A percentile compares a stretch with the other conserved stretches of the same genome.
Conservation (phyloP, 2,888 invertebrate genomes). For the Cephus spinipes region DNA sequence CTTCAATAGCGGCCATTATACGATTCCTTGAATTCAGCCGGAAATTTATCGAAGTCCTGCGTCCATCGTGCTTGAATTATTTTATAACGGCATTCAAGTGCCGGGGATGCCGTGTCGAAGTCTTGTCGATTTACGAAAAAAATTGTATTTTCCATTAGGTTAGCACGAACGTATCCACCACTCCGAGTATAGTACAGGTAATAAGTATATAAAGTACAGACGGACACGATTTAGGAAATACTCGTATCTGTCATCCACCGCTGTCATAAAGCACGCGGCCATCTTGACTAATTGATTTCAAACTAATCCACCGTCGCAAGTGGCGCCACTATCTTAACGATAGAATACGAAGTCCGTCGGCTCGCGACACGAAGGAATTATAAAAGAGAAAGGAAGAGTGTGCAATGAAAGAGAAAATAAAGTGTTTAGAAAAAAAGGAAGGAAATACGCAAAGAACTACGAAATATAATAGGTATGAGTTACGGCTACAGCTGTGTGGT, state of each 20-base stretch:
- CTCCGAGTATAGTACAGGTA: background rate
- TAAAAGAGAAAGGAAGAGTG: slow-evolving; percentile 6
- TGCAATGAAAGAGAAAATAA: slow-evolving; percentile 1
- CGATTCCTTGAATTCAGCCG: slow-evolving; percentile 40
- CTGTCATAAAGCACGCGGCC: background rate
- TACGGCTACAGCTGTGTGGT: slow-evolving; percentile 47
- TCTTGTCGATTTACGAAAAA: background rate
- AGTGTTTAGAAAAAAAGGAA: slow-evolving; percentile 13
- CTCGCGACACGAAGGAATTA: background rate
- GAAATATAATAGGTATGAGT: slow-evolving; percentile 49
- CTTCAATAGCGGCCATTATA: slow-evolving; percentile 36
- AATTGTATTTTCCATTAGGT: background rate
- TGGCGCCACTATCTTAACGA: background rate
- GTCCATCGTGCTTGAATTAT: slow-evolving; percentile 24
- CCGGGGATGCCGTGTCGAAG: background rate
- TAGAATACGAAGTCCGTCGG: background rate
- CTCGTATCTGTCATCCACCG: background rate
- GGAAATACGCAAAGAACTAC: slow-evolving; percentile 16
- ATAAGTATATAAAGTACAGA: background rate
- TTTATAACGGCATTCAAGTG: slow-evolving; percentile 4
- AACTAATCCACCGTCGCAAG: background rate
- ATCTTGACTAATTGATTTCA: background rate
- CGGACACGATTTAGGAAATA: background rate
- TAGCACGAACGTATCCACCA: background rate
- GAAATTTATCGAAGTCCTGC: slow-evolving; percentile 38